These are phyloP conservation scores for Microtus oregoni DNA, from an alignment of 2,113 vertebrate species.

Conservation along the genomic window DNA sequence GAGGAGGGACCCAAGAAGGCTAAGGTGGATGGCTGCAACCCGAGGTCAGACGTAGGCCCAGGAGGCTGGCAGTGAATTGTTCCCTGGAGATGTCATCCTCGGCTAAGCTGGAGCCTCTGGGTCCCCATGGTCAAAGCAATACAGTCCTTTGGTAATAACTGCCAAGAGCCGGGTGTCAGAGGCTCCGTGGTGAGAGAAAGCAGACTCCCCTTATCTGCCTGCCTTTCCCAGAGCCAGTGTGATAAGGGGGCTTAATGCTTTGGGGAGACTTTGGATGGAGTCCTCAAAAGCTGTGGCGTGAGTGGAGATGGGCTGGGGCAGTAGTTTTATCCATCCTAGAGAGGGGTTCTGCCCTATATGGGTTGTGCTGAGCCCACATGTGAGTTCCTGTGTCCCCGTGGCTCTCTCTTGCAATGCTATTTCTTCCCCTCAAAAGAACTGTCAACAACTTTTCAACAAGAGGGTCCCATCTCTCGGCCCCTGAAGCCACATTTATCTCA, in stretches of 20 bases:
- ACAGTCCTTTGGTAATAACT: slow-evolving; percentile 24
- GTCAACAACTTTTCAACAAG: background rate
- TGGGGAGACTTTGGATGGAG: slow-evolving; percentile 39
- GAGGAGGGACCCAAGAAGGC: background rate
- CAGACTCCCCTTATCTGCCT: slow-evolving; percentile 79
- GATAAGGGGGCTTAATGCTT: slow-evolving; percentile 68
- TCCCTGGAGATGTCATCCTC: slow-evolving; percentile 24
- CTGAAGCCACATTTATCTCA: background rate
- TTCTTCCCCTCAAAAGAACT: background rate
- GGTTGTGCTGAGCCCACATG: background rate
- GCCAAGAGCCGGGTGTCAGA: slow-evolving; percentile 58
- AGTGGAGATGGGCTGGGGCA: background rate
- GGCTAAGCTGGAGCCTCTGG: background rate
- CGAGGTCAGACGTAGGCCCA: slow-evolving; percentile 22
- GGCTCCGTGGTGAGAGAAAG: slow-evolving; percentile 70
- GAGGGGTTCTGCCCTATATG: background rate
- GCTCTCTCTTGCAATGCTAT: background rate
- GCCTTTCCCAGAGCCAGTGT: slow-evolving; percentile 70
- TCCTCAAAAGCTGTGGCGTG: slow-evolving; percentile 34
- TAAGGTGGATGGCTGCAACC: background rate
- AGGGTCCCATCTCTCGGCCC: background rate
- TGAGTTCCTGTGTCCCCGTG: accelerated
- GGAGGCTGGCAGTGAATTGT: background rate
- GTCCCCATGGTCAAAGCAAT: background rate
- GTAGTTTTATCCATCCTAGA: background rate